Evolutionary conservation across 2,888 invertebrate species (phyloP).

Genomic region (Synergus umbraculus): DNA sequence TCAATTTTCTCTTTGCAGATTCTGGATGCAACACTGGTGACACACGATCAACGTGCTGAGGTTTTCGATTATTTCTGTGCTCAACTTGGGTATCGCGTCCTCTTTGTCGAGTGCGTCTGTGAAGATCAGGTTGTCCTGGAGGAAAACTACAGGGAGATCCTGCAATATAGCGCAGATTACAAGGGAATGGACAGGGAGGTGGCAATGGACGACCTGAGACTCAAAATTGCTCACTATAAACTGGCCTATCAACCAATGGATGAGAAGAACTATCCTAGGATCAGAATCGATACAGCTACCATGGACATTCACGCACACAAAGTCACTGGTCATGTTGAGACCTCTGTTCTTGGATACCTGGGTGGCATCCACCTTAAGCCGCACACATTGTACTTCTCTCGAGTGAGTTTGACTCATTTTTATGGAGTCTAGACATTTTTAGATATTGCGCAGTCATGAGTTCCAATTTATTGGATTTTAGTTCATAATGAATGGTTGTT

Average conservation of each 20-base stretch:
- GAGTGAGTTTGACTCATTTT: slow-evolving; percentile 81
- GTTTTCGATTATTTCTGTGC: slow-evolving; percentile 85
- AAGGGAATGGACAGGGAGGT: slow-evolving; percentile 86
- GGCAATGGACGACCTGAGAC: slow-evolving; percentile 88
- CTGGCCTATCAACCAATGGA: slow-evolving; percentile 89
- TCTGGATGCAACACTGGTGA: slow-evolving; percentile 95
- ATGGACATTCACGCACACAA: slow-evolving; percentile 84
- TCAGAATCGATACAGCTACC: slow-evolving; percentile 76
- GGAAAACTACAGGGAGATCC: slow-evolving; percentile 87
- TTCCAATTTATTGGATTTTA: not conserved
- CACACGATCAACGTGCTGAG: slow-evolving; percentile 87
- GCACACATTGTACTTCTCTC: slow-evolving; percentile 92
- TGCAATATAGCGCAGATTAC: slow-evolving; percentile 93
- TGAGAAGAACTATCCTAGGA: slow-evolving; percentile 77
- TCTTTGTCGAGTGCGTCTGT: slow-evolving; percentile 95
- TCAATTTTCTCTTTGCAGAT: slow-evolving; percentile 80
- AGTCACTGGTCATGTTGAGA: slow-evolving; percentile 88
- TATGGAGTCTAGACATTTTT: not conserved
- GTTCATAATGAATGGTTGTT: slow-evolving; percentile 10
- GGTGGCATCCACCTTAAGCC: slow-evolving; percentile 91
- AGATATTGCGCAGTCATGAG: not conserved
- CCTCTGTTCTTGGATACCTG: slow-evolving; percentile 91
- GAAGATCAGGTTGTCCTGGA: slow-evolving; percentile 87
- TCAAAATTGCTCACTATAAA: slow-evolving; percentile 91
- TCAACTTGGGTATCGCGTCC: slow-evolving; percentile 88